phyloP scores from a whole-genome alignment of 1,140 invertebrate genomes.

The Drosophila jambulina region DNA sequence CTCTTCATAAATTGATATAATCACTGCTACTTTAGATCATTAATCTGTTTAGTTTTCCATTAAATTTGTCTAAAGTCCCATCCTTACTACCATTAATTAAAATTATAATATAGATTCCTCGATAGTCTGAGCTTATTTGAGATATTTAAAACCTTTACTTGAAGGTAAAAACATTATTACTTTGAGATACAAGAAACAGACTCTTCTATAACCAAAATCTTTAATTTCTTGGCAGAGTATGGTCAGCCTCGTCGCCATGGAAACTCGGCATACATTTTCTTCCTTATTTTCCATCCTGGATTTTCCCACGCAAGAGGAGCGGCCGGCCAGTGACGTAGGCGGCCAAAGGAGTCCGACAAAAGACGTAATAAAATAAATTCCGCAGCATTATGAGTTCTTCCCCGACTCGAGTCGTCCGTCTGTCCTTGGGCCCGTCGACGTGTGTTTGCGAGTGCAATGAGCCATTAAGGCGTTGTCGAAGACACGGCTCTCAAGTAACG shows the following conservation, averaged over 20 bases:
- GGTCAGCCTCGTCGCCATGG: not conserved
- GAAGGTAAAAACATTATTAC: not conserved
- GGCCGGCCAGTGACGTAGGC: slow-evolving; percentile 42
- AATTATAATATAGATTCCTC: too few species aligned
- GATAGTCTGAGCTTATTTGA: too few species aligned
- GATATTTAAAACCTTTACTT: too few species aligned
- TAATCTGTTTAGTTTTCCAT: too few species aligned
- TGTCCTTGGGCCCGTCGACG: not conserved
- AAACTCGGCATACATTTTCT: not conserved
- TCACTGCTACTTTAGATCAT: too few species aligned
- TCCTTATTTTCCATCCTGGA: not conserved
- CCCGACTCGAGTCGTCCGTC: not conserved
- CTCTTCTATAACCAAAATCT: not conserved
- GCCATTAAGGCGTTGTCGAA: slow-evolving; percentile 61
- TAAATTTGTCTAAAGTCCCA: too few species aligned
- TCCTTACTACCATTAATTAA: too few species aligned
- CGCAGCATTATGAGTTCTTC: slow-evolving; percentile 48
- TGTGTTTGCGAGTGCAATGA: slow-evolving; percentile 60
- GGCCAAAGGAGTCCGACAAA: slow-evolving; percentile 37
- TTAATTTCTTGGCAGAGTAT: not conserved
- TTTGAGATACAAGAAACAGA: not conserved
- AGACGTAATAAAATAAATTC: slow-evolving; percentile 76
- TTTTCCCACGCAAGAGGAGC: slow-evolving; percentile 31
- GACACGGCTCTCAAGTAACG: slow-evolving; percentile 43
- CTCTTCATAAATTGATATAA: too few species aligned